phyloP scores from a whole-genome alignment of 2,113 vertebrate genomes.

The Phodopus roborovskii region DNA sequence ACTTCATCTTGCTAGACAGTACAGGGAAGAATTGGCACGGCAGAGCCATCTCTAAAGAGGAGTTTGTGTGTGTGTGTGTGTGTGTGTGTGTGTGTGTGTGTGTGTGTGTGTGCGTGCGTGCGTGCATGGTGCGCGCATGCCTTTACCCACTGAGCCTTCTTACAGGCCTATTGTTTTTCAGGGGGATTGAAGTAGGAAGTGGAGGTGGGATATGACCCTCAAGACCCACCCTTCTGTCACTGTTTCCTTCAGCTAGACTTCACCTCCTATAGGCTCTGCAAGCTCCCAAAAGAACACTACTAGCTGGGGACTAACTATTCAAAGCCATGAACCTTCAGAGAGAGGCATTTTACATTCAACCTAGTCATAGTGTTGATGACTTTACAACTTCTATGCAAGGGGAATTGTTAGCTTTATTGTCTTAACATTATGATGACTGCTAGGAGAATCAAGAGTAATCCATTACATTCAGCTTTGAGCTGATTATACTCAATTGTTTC shows the following conservation, averaged over 20 bases:
- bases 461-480: conserved; percentile 20
- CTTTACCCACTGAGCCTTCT: background rate
- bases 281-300: too few species aligned
- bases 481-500: conserved; percentile 33
- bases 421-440: conserved; percentile 16
- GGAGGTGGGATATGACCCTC: background rate
- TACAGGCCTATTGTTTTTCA: background rate
- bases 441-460: conserved; percentile 57
- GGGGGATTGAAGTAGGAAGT: background rate
- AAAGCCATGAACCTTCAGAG: conserved; percentile 2
- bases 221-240: too few species aligned
- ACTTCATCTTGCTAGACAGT: background rate
- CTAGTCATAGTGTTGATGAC: background rate
- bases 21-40: background rate
- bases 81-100: too few species aligned
- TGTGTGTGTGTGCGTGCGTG: background rate
- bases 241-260: background rate
- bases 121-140: background rate
- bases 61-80: background rate
- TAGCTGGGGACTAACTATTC: background rate
- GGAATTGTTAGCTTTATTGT: conserved; percentile 63
- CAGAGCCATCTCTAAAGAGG: background rate
- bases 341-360: background rate
- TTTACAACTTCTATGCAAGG: conserved; percentile 35
- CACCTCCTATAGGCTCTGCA: background rate